Base-by-base conservation (phyloP, 2,797 vertebrate genomes). In the Smutsia temminckii region DNA sequence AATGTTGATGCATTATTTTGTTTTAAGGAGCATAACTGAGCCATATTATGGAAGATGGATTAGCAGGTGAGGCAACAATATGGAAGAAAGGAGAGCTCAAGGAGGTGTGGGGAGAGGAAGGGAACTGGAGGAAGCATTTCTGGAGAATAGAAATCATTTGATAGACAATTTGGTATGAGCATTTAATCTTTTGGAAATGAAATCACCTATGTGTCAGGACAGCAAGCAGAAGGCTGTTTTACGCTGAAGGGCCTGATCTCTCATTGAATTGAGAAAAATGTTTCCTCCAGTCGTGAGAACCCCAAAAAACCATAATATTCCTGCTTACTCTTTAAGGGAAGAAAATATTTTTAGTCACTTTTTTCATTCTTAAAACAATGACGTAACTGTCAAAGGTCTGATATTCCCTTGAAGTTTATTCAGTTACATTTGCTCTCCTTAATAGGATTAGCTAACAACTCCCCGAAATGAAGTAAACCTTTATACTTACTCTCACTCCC, bases 281-380 rank as follows among this genome's bases (percentile, higher is more conserved):
- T 68, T 75, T 87, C 29, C 5, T 68, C 40, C 59, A 87, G 55
- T 68, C 68, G 89, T 85, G 63, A 88, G 94, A 92, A 85, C 37
- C 51, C 51, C 57, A 55, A 34, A 88, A 23, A 89, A 83, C 21
- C 32, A 29, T 46, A 40, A n/a, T 37, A 77, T 55, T 77, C n/a
- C 80, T 69, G 29, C 55, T 84, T 63, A 79, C 18, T 59, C 32
- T 75, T 46, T 91, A 94, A 10, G 23, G 61, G 84, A 72, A 93
- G 32, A 71, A 69, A 20, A n/a, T 27, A 9, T 23, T 14, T 79
- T 42, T 42, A 71, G 20, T 78, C 40, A 72, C 21, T 51, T 57
- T 34, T 55, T 89, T 91, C n/a, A 83, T 93, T 92, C 91, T 92
- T 84, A 53, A 86, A 95, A 96, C 72, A 94, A 84, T 64, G 59